These are phyloP conservation scores for Axinella damicornis DNA, from an alignment of 37 sponge, comb jelly and placozoan species.

Conservation along the genomic window DNA sequence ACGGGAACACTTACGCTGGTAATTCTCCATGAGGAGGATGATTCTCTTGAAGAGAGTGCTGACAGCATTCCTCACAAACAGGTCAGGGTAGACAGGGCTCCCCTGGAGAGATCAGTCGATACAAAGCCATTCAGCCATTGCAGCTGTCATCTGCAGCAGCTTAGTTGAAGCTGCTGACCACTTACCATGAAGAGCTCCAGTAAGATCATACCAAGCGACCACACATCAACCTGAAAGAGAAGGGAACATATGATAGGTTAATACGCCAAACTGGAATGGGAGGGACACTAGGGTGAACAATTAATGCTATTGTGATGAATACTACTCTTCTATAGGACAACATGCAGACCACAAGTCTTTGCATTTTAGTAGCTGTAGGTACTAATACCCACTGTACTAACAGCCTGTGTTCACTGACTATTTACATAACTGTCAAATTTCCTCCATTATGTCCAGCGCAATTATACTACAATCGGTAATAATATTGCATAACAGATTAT, in stretches of 20 bases:
- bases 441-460: too few relatives aligned
- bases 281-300: not conserved
- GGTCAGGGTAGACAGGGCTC: constrained; percentile 72
- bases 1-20: constrained; percentile 55
- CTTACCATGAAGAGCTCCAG: constrained; percentile 86
- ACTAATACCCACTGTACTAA: too few relatives aligned
- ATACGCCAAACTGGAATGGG: not conserved
- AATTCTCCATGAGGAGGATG: constrained; percentile 54
- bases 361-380: too few relatives aligned
- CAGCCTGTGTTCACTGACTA: too few relatives aligned
- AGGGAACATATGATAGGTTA: not conserved
- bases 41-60: constrained; percentile 61
- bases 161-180: too few relatives aligned
- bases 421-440: too few relatives aligned
- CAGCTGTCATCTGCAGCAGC: too few relatives aligned
- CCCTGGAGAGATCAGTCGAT: constrained; percentile 40
- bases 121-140: not conserved
- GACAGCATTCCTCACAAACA: constrained; percentile 70
- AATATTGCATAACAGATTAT: too few relatives aligned
- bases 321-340: too few relatives aligned
- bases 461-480: too few relatives aligned
- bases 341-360: too few relatives aligned
- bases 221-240: constrained; percentile 73
- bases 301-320: too few relatives aligned
- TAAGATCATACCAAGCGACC: constrained; percentile 84